Evolutionary conservation across 2,113 vertebrate species (phyloP).

Genomic region (Pygoscelis adeliae): DNA sequence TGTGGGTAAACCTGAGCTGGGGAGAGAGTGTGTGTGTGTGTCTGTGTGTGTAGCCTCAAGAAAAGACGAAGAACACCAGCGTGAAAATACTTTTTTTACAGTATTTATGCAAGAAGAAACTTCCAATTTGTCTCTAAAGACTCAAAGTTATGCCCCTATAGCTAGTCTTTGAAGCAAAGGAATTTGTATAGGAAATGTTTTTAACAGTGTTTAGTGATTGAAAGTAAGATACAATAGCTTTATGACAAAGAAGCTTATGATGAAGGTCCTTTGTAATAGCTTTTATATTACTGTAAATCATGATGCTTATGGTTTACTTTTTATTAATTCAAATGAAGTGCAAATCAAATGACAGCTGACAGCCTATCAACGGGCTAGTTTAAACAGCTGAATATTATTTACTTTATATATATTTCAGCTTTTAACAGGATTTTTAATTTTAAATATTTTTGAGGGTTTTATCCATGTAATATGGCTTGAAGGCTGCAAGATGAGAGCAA

Average conservation of each 20-base stretch:
- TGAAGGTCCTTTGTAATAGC: slow-evolving; percentile 53
- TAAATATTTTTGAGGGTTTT: slow-evolving; percentile 18
- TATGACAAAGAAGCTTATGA: slow-evolving; percentile 67
- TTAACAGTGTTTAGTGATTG: slow-evolving; percentile 63
- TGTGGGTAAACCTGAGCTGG: background rate
- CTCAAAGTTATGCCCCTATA: background rate
- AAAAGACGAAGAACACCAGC: background rate
- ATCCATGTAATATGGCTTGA: slow-evolving; percentile 11
- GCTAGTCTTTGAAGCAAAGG: slow-evolving; percentile 43
- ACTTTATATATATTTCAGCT: slow-evolving; percentile 50
- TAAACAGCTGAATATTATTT: slow-evolving; percentile 55
- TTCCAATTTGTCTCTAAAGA: background rate
- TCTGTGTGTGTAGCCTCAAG: background rate
- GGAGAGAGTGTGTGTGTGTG: background rate
- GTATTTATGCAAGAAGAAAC: background rate
- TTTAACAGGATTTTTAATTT: slow-evolving; percentile 57
- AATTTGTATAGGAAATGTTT: slow-evolving; percentile 51
- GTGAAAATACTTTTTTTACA: background rate
- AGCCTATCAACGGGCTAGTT: slow-evolving; percentile 59
- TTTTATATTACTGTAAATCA: slow-evolving; percentile 64
- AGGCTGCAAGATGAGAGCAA: slow-evolving; percentile 53
- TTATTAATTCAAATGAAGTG: slow-evolving; percentile 67
- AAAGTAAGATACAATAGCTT: slow-evolving; percentile 64
- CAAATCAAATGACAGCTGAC: slow-evolving; percentile 67
- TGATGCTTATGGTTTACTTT: slow-evolving; percentile 60